Evolutionary conservation across 2,888 invertebrate genomes (phyloP), one percentile per base, ranked within the genome.

Genomic region (Pseudococcus viburni): DNA sequence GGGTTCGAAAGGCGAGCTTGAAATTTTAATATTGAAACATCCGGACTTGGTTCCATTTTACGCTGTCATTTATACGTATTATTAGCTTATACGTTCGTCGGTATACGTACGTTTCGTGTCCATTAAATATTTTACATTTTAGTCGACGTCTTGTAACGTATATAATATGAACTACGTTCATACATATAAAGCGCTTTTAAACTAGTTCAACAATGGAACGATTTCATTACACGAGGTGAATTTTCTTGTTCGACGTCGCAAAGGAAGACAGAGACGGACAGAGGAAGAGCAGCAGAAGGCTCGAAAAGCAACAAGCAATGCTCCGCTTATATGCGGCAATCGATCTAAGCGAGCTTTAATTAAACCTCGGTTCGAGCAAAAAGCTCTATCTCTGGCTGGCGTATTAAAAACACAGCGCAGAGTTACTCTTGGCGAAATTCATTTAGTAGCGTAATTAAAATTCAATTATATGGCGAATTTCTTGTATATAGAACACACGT

Each of bases 21-120:
- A 46, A 83, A 83, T 77, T 77, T 77, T 77, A 77, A 83, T 46
- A 83, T 83, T 83, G 80, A 46, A 83, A 77, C 77, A 77, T 83
- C 42, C 80, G 80, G 80, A 83, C 19, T 39, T 17, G 77, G 77
- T 77, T 77, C 77, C 77, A 77, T 77, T 77, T 77, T 77, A 77
- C 33, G 39, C 39, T 39, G 39, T 77, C 77, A 77, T 33, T 73
- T 73, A 73, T 73, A n/a, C 59, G 59, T n/a, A 59, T 59, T 59
- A 59, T 59, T 64, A 64, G 64, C 22, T 64, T 8, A 11, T 22
- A 64, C 9, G 15, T 22, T 11, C 59, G 11, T 59, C 5, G 9
- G 9, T 59, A 59, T 9, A 59, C 19, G 19, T 22, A 22, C n/a
- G 15, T 39, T 17, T 42, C 39, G 39, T 77, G 77, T 77, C 77